A percentile compares a stretch with the other conserved stretches of the same genome.
These are phyloP conservation scores for Drosophila quinaria DNA, from an alignment of 2,888 invertebrate genomes.

Conservation along the genomic window DNA sequence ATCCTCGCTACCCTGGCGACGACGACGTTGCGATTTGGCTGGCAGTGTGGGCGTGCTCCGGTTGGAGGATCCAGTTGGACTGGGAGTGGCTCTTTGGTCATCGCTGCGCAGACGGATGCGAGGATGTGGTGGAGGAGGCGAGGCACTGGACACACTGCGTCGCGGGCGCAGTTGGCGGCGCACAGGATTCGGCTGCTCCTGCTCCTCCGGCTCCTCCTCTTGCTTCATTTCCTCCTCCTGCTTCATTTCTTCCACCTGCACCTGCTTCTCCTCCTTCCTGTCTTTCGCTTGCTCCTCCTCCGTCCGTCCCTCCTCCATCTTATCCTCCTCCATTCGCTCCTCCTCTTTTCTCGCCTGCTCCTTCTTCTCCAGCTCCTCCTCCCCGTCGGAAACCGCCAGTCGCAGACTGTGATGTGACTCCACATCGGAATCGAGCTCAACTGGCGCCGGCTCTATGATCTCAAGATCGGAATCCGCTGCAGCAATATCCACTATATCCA, in stretches of 20 bases:
- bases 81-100: neutral
- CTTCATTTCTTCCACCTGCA: too few relatives aligned
- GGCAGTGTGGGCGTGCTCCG: constrained; percentile 12
- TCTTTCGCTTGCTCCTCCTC: constrained; percentile 1
- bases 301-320: neutral
- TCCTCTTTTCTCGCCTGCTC: neutral
- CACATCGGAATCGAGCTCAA: neutral
- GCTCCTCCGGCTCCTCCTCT: constrained; percentile 14
- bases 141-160: neutral
- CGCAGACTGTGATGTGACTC: constrained; percentile 12
- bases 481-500: neutral
- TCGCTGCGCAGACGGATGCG: constrained; percentile 28
- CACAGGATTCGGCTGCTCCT: constrained; percentile 5
- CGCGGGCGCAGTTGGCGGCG: neutral
- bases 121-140: constrained; percentile 2
- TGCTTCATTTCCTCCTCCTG: neutral
- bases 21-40: neutral
- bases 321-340: constrained; percentile 5
- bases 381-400: neutral
- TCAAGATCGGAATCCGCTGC: constrained; percentile 22
- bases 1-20: neutral
- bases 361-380: constrained; percentile 9
- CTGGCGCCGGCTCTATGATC: neutral
- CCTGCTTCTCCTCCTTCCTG: constrained; percentile 8
- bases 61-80: neutral